Evolutionary conservation across 1,140 invertebrate genomes (phyloP).

Genomic region (Scaptomyza montana): DNA sequence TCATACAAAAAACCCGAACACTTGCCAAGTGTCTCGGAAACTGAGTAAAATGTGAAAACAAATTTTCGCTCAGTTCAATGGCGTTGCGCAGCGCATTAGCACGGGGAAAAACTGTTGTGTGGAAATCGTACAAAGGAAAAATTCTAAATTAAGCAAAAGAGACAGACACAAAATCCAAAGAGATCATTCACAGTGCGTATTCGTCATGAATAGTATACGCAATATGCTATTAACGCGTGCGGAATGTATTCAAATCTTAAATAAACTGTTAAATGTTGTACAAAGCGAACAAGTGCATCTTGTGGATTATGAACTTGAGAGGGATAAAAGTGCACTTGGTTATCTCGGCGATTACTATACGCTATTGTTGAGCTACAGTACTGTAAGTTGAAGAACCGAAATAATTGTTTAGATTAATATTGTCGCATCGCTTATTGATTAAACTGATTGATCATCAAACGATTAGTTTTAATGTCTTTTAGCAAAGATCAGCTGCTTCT

Average conservation of each 20-base stretch:
- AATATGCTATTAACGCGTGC: slow-evolving; percentile 53
- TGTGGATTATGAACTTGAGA: slow-evolving; percentile 36
- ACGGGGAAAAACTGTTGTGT: slow-evolving; percentile 36
- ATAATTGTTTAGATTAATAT: slow-evolving; percentile 18
- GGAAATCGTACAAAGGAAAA: slow-evolving; percentile 29
- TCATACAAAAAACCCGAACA: slow-evolving; percentile 43
- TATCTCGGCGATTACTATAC: slow-evolving; percentile 77
- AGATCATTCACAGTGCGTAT: slow-evolving; percentile 26
- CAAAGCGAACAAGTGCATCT: slow-evolving; percentile 10
- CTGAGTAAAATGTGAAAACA: slow-evolving; percentile 26
- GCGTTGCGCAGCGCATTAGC: slow-evolving; percentile 37
- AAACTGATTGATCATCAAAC: slow-evolving; percentile 3
- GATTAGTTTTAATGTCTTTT: not conserved
- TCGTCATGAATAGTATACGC: slow-evolving; percentile 58
- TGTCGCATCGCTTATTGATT: slow-evolving; percentile 33
- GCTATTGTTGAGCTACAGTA: slow-evolving; percentile 44
- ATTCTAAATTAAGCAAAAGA: slow-evolving; percentile 3
- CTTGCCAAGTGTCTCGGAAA: slow-evolving; percentile 28
- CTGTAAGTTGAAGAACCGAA: slow-evolving; percentile 47
- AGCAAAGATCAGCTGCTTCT: too few relatives aligned
- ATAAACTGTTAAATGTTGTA: slow-evolving; percentile 10
- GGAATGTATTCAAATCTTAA: slow-evolving; percentile 55
- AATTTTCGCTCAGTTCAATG: slow-evolving; percentile 54
- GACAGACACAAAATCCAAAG: not conserved
- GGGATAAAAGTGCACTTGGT: slow-evolving; percentile 51